phyloP scores from a whole-genome alignment of 2,113 vertebrate species.

The Electrona antarctica region DNA sequence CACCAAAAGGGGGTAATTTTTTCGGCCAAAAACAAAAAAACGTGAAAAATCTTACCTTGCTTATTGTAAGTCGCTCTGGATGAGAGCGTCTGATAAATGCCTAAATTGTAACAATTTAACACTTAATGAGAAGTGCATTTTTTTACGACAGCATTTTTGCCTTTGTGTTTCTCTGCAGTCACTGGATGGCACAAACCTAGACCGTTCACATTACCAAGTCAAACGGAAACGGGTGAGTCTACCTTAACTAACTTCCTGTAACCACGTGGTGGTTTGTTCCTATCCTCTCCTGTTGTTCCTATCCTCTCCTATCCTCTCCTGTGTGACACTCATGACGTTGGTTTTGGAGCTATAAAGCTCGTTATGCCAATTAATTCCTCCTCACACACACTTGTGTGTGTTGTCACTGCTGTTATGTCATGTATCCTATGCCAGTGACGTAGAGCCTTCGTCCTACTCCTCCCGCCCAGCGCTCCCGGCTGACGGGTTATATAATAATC shows the following conservation, averaged over 20 bases:
- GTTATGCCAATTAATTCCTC: no score
- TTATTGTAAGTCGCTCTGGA: no score
- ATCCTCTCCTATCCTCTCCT: no score
- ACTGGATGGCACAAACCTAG: slow-evolving; percentile 79
- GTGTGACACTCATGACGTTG: neutral
- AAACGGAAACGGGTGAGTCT: slow-evolving; percentile 88
- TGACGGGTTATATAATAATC: no score
- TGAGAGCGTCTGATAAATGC: no score
- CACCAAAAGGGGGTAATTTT: no score
- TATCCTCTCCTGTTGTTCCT: no score
- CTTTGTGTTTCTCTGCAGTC: slow-evolving; percentile 73
- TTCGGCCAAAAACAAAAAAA: no score
- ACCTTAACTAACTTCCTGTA: neutral
- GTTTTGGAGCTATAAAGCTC: neutral
- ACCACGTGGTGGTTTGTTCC: neutral
- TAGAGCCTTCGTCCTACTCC: no score
- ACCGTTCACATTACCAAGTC: slow-evolving; percentile 73
- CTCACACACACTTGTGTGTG: neutral
- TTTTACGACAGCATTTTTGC: neutral
- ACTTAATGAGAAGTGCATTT: neutral
- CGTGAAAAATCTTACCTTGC: no score
- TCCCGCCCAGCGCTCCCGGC: no score
- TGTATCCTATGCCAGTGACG: neutral
- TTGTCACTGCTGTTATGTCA: neutral
- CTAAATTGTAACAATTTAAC: neutral